Evolutionary conservation across 2,888 invertebrate genomes (phyloP).

Genomic region (Hypomecis atomaria): DNA sequence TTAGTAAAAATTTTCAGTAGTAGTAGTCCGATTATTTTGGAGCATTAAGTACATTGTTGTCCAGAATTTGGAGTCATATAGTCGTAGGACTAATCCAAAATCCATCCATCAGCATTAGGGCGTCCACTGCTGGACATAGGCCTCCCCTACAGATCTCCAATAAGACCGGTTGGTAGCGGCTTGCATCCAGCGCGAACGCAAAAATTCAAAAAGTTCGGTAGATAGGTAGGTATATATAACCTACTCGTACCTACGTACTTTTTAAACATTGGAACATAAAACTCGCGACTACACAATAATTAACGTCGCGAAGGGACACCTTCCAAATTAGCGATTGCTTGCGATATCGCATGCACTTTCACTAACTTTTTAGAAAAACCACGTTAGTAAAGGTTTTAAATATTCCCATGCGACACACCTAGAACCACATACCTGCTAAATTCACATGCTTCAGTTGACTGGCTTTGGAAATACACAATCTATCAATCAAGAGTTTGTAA

Average conservation of each 20-base stretch:
- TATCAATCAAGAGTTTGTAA: slow-evolving; percentile 36
- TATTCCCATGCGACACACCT: slow-evolving; percentile 16
- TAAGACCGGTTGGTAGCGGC: too few species aligned
- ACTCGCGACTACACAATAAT: slow-evolving; percentile 9
- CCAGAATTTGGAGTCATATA: too few species aligned
- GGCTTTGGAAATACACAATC: slow-evolving; percentile 20
- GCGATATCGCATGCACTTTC: slow-evolving; percentile 15
- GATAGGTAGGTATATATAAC: background rate
- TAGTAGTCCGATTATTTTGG: too few species aligned
- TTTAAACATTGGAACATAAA: background rate
- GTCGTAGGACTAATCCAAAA: too few species aligned
- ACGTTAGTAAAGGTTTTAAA: background rate
- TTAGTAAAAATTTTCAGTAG: too few species aligned
- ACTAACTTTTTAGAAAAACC: slow-evolving; percentile 10
- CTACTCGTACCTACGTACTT: background rate
- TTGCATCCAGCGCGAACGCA: too few species aligned
- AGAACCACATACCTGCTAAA: background rate
- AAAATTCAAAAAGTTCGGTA: too few species aligned
- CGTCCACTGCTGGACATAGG: too few species aligned
- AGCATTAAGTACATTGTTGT: too few species aligned
- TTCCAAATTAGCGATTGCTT: slow-evolving; percentile 27
- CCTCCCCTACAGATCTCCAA: too few species aligned
- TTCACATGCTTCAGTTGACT: slow-evolving; percentile 20
- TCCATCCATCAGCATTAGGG: too few species aligned
- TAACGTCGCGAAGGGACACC: slow-evolving; percentile 7